Conservation (phyloP, 2,113 vertebrate genomes). For the Corydoras sp. region DNA sequence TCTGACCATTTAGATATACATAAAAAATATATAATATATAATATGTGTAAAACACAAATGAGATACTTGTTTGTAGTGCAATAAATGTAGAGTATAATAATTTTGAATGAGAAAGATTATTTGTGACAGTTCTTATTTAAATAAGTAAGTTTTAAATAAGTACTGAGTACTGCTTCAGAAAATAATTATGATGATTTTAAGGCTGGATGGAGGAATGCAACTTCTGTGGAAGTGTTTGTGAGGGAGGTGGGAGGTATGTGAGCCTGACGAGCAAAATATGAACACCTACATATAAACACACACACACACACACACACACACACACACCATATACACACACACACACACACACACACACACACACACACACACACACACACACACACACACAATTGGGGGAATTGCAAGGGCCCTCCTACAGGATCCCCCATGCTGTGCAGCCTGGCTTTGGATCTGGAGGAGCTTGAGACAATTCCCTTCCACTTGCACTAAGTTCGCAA, state of each 20-base stretch:
- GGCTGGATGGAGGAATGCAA: background rate
- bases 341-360: background rate
- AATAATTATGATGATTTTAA: background rate
- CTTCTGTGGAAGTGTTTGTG: too few species aligned
- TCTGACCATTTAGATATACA: background rate
- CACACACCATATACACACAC: background rate
- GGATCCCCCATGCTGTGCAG: constrained; percentile 40
- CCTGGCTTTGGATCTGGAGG: constrained; percentile 48
- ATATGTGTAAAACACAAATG: too few species aligned
- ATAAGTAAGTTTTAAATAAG: too few species aligned
- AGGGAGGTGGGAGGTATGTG: background rate
- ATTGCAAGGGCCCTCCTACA: constrained; percentile 20
- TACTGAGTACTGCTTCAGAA: too few species aligned
- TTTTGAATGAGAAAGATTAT: too few species aligned
- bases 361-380: background rate
- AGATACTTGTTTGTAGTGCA: too few species aligned
- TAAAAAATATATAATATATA: too few species aligned
- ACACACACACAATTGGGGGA: background rate
- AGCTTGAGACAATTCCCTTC: constrained; percentile 48
- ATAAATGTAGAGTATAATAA: too few species aligned
- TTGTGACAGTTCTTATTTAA: too few species aligned
- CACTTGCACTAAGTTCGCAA: constrained; percentile 71
- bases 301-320: background rate
- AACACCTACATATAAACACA: constrained; percentile 4
- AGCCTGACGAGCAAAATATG: background rate